A percentile compares a stretch with the other conserved stretches of the same genome.
phyloP scores from a whole-genome alignment of 2,888 invertebrate genomes.

The Drosophila paracracens region DNA sequence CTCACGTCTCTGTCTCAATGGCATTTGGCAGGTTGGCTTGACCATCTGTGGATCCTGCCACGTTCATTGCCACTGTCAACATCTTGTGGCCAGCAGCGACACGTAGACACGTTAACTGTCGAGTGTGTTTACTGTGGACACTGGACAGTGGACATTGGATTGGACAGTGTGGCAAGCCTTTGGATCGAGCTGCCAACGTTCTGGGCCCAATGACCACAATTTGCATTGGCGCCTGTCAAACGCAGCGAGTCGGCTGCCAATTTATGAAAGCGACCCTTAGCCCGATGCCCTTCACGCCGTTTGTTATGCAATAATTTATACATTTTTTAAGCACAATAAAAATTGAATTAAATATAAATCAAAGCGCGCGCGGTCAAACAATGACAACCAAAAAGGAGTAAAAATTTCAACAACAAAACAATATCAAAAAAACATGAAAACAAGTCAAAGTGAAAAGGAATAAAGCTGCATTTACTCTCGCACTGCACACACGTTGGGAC shows the following conservation, averaged over 20 bases:
- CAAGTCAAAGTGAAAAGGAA: neutral
- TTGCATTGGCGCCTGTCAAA: slow-evolving; percentile 76
- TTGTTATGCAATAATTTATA: slow-evolving; percentile 74
- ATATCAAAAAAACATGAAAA: neutral
- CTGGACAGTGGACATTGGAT: neutral
- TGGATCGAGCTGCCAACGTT: neutral
- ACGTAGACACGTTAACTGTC: slow-evolving; percentile 45
- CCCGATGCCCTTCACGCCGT: slow-evolving; percentile 38
- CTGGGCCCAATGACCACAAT: slow-evolving; percentile 58
- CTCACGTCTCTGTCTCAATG: slow-evolving; percentile 47
- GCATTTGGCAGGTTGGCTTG: slow-evolving; percentile 44
- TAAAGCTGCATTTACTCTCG: slow-evolving; percentile 17
- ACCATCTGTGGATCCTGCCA: slow-evolving; percentile 59
- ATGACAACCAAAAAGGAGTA: slow-evolving; percentile 35
- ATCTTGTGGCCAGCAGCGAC: slow-evolving; percentile 70
- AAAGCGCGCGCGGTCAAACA: slow-evolving; percentile 42
- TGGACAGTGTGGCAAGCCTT: neutral
- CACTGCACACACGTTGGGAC: slow-evolving; percentile 13
- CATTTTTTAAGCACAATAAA: slow-evolving; percentile 79
- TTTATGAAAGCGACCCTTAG: slow-evolving; percentile 67
- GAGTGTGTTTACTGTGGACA: neutral
- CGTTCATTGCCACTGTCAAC: slow-evolving; percentile 79
- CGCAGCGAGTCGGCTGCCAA: slow-evolving; percentile 74
- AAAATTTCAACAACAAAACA: slow-evolving; percentile 16
- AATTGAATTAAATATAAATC: slow-evolving; percentile 81